These are phyloP conservation scores for Spheniscus mendiculus DNA, from an alignment of 2,113 vertebrate species.

Conservation along the genomic window DNA sequence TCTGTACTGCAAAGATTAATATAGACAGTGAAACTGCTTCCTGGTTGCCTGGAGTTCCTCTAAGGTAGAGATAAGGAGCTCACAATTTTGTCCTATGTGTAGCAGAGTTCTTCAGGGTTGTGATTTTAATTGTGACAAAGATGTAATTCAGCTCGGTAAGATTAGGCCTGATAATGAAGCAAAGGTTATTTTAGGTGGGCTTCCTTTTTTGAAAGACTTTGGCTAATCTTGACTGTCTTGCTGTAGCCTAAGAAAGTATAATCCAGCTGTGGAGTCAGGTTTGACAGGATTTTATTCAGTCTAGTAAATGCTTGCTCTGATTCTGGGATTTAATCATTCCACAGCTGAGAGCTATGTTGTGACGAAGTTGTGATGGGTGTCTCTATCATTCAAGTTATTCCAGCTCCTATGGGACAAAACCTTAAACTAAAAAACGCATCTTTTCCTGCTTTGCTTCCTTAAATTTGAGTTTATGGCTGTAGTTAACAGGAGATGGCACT, in stretches of 20 bases:
- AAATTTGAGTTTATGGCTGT: neutral
- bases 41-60: neutral
- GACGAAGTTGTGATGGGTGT: neutral
- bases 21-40: neutral
- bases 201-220: neutral
- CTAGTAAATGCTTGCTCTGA: neutral
- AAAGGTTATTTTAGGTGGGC: neutral
- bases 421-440: neutral
- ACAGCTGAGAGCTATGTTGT: neutral
- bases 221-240: neutral
- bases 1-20: neutral
- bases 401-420: neutral
- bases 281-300: slow-evolving; percentile 1
- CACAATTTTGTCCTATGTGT: neutral
- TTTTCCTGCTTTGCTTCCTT: neutral
- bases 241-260: neutral
- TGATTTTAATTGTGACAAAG: neutral
- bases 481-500: neutral
- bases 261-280: neutral
- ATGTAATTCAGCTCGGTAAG: neutral
- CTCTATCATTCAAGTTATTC: neutral
- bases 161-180: neutral
- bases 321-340: slow-evolving; percentile 1
- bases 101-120: neutral
- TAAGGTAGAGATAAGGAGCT: neutral